A percentile compares a stretch with the other conserved stretches of the same genome.
Evolutionary conservation across 2,888 invertebrate genomes (phyloP).

Genomic region (Lochmaea crataegi): DNA sequence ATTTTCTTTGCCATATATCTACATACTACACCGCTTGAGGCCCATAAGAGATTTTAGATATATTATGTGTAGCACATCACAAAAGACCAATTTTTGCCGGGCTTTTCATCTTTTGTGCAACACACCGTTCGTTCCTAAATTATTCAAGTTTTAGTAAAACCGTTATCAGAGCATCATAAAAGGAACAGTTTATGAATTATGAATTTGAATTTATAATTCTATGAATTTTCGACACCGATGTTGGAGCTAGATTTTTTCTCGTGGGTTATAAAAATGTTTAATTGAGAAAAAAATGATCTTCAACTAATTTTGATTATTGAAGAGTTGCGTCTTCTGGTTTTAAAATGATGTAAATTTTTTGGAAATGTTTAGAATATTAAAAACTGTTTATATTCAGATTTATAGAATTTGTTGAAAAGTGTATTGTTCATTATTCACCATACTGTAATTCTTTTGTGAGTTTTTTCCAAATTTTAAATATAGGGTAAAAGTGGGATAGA

Average conservation of each 20-base stretch:
- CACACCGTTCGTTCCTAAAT: conserved; percentile 27
- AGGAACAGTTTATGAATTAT: conserved; percentile 24
- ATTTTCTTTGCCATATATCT: conserved; percentile 4
- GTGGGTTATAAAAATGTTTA: not conserved
- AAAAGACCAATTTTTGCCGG: conserved; percentile 34
- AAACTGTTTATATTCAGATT: too few relatives aligned
- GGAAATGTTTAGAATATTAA: too few relatives aligned
- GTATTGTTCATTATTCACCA: too few relatives aligned
- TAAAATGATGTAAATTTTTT: too few relatives aligned
- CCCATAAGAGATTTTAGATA: conserved; percentile 27
- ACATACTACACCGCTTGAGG: conserved; percentile 11
- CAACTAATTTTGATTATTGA: too few relatives aligned
- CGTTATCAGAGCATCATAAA: conserved; percentile 34
- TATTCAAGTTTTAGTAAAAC: conserved; percentile 32
- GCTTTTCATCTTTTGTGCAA: conserved; percentile 33
- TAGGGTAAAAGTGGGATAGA: too few relatives aligned
- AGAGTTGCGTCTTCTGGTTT: too few relatives aligned
- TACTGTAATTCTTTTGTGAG: too few relatives aligned
- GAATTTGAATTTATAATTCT: conserved; percentile 37
- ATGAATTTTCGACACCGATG: conserved; percentile 35
- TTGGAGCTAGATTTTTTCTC: not conserved
- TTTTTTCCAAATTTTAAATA: too few relatives aligned
- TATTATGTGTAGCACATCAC: conserved; percentile 31
- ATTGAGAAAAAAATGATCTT: not conserved
- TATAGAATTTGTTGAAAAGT: too few relatives aligned